These are phyloP conservation scores for Sternarchorhynchus goeldii DNA, from an alignment of 2,797 vertebrate species.

Conservation along the genomic window DNA sequence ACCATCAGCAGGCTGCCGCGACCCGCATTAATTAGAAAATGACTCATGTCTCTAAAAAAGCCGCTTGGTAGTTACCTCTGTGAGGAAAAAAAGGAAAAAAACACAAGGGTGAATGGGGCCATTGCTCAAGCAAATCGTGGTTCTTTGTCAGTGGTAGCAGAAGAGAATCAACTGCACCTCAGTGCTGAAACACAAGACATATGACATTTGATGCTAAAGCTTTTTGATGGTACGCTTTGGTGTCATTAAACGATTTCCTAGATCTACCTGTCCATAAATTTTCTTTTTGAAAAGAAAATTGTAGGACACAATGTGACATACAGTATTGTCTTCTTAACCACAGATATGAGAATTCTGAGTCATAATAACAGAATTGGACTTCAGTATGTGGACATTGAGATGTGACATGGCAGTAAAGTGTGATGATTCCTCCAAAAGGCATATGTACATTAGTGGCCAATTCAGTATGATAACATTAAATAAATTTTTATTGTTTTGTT, in stretches of 20 bases:
- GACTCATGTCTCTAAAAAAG: slow-evolving; percentile 63
- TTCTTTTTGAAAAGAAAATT: slow-evolving; percentile 13
- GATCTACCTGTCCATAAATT: slow-evolving; percentile 2
- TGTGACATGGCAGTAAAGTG: too few species aligned
- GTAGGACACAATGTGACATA: slow-evolving; percentile 20
- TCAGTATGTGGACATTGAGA: background rate
- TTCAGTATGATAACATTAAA: too few species aligned
- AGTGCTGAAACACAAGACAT: slow-evolving; percentile 6
- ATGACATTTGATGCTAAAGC: slow-evolving; percentile 1
- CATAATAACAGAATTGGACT: background rate
- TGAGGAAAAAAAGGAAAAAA: slow-evolving; percentile 17
- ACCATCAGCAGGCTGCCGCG: slow-evolving; percentile 40
- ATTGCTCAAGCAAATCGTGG: slow-evolving; percentile 3
- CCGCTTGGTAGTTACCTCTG: slow-evolving; percentile 36
- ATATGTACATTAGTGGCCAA: too few species aligned
- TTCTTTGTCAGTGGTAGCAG: slow-evolving; percentile 42
- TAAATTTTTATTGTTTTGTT: too few species aligned
- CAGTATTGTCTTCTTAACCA: slow-evolving; percentile 14
- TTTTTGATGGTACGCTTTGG: background rate
- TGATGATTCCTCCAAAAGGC: too few species aligned
- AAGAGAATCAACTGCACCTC: slow-evolving; percentile 44
- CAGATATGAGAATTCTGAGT: slow-evolving; percentile 9
- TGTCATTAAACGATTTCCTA: slow-evolving; percentile 31
- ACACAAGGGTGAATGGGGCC: slow-evolving; percentile 22
- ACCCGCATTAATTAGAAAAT: slow-evolving; percentile 59